These are phyloP conservation scores for Nomada goodeniana DNA, from an alignment of 2,888 invertebrate species.

Conservation along the genomic window DNA sequence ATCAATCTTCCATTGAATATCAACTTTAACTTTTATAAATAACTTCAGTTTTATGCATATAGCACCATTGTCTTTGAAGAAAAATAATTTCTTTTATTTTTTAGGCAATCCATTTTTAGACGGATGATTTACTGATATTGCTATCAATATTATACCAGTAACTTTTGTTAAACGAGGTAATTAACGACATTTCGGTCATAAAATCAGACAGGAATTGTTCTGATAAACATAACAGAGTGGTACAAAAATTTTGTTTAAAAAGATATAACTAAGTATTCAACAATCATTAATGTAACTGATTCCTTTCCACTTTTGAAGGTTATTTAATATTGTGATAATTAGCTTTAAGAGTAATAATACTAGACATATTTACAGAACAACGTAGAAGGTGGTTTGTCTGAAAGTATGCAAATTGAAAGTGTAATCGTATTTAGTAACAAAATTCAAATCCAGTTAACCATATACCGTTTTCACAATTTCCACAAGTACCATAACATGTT, in stretches of 20 bases:
- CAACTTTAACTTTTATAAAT: constrained; percentile 68
- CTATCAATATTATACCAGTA: constrained; percentile 76
- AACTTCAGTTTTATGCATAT: constrained; percentile 73
- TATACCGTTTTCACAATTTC: constrained; percentile 19
- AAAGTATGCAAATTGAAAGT: constrained; percentile 51
- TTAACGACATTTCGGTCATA: constrained; percentile 78
- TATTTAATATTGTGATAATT: constrained; percentile 72
- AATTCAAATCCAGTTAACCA: constrained; percentile 35
- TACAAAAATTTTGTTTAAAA: constrained; percentile 52
- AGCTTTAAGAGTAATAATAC: constrained; percentile 79
- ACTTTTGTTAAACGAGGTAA: constrained; percentile 82
- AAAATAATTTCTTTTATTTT: constrained; percentile 77
- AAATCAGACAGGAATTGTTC: constrained; percentile 73
- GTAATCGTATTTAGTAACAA: constrained; percentile 20
- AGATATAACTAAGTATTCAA: constrained; percentile 66
- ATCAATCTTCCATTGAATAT: constrained; percentile 65
- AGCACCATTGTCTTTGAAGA: constrained; percentile 76
- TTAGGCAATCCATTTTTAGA: constrained; percentile 81
- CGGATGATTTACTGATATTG: constrained; percentile 79
- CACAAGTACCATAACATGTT: constrained; percentile 3
- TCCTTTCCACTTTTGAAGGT: constrained; percentile 69
- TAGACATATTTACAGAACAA: constrained; percentile 77
- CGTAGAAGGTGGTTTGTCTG: constrained; percentile 76
- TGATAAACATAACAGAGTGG: constrained; percentile 68
- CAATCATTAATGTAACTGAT: constrained; percentile 69